Base-by-base conservation (phyloP, 2,113 vertebrate genomes). In the Eretmodus cyanostictus region DNA sequence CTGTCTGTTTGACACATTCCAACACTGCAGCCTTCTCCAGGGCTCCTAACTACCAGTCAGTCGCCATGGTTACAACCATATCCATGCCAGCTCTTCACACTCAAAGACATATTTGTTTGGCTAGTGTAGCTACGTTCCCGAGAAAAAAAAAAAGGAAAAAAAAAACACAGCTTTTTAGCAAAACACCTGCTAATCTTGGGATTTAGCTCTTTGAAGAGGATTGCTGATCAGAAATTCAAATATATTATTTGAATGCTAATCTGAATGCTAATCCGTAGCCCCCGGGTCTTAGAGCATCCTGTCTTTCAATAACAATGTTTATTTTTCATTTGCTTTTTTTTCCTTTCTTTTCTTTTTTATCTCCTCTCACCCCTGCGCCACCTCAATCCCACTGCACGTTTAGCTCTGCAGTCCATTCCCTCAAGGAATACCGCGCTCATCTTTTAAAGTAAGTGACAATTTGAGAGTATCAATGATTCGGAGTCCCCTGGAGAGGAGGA, bases 61-160 rank as follows among this genome's bases (percentile, higher is more conserved):
- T 99, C 96, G 95, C 97, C 95, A 98, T 97, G 96, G 97, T 93
- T 93, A 98, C 95, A 92, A 94, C 94, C 96, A 97, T 97, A 97
- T 97, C 97, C 96, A 95, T 95, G 95, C 96, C 95, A 97, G 96
- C 95, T 92, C 96, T 97, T 97, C 97, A 97, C 97, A 97, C 96
- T 97, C 95, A 96, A 96, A 97, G 97, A 97, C 97, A 97, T 98
- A 97, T 99, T 98, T 76, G 71, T 76, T 76, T 99, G 98, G 95
- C 97, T 96, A 96, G 89, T 63, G 97, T 98, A 98, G 97, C 97
- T 97, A 96, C 94, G 95, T 96, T 90, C 94, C 92, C 88, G 92
- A 97, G 96, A 4, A 31, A 42, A 31, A 76, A 27, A 45, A 97
- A 96, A 97, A 22, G 1, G 0, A 89, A 89, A 97, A 96, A 73